Conservation (phyloP, 2,113 vertebrate genomes). For the Podarcis cretensis region DNA sequence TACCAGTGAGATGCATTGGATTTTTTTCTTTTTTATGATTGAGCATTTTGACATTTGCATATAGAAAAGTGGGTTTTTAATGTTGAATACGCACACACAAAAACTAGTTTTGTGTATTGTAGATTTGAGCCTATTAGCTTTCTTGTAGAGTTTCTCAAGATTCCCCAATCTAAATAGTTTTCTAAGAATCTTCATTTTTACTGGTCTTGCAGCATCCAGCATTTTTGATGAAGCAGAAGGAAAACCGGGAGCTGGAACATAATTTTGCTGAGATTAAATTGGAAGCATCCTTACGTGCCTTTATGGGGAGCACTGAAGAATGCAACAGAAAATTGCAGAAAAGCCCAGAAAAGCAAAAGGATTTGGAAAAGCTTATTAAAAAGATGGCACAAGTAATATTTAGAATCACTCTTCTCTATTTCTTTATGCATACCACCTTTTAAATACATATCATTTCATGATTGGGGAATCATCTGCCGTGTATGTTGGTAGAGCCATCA, state of each 20-base stretch:
- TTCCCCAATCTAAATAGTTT: background rate
- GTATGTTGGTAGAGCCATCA: too few species aligned
- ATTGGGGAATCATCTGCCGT: too few species aligned
- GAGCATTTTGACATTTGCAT: background rate
- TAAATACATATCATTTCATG: background rate
- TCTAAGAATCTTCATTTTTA: background rate
- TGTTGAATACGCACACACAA: background rate
- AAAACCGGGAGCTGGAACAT: constrained; percentile 12
- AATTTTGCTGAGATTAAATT: constrained; percentile 40
- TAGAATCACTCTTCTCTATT: background rate
- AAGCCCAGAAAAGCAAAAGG: constrained; percentile 17
- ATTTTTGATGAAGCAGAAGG: background rate
- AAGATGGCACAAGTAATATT: constrained; percentile 38
- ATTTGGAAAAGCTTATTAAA: constrained; percentile 37
- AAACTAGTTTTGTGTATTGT: background rate
- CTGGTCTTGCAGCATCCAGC: constrained; percentile 5
- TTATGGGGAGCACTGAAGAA: constrained; percentile 4
- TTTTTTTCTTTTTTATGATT: background rate
- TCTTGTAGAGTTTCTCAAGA: background rate
- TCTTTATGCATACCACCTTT: background rate
- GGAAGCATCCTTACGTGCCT: constrained; percentile 27
- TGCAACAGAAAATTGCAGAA: constrained; percentile 17
- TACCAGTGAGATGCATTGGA: background rate
- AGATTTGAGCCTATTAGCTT: background rate
- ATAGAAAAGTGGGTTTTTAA: background rate